Evolutionary conservation across 2,113 vertebrate genomes (phyloP).

Genomic region (Erythrocercus mccallii): DNA sequence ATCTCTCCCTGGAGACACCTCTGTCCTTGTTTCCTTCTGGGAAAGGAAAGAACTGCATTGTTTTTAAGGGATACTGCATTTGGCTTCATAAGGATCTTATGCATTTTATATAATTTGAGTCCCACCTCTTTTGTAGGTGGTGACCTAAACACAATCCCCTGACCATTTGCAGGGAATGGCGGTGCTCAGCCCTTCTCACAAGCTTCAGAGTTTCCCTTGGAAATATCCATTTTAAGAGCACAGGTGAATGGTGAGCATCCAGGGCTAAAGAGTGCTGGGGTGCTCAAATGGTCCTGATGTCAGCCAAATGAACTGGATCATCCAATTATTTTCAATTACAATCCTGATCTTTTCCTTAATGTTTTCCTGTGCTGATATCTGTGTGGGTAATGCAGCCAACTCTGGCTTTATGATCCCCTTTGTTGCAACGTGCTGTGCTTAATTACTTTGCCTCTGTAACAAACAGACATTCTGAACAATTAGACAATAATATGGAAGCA

Average conservation of each 20-base stretch:
- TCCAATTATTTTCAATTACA: constrained; percentile 88
- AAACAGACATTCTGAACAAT: constrained; percentile 83
- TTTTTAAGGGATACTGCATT: not conserved
- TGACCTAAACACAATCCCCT: not conserved
- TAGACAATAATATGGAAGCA: constrained; percentile 76
- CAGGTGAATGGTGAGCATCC: constrained; percentile 45
- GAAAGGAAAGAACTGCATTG: not conserved
- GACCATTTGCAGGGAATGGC: not conserved
- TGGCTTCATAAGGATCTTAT: not conserved
- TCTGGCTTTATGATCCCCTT: constrained; percentile 77
- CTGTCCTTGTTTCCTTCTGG: not conserved
- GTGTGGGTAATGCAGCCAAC: constrained; percentile 78
- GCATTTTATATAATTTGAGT: not conserved
- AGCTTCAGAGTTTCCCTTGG: not conserved
- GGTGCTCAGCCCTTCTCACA: not conserved
- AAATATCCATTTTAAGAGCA: not conserved
- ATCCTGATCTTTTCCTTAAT: constrained; percentile 80
- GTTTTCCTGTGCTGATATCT: constrained; percentile 78
- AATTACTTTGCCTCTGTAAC: constrained; percentile 81
- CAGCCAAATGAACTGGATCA: constrained; percentile 79
- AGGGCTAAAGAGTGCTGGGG: not conserved
- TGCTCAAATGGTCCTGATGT: constrained; percentile 43
- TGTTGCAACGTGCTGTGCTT: constrained; percentile 79
- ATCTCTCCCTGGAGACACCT: not conserved
- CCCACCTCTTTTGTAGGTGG: not conserved